Conservation (phyloP, 2,113 vertebrate species). For the Phaetusa simplex region DNA sequence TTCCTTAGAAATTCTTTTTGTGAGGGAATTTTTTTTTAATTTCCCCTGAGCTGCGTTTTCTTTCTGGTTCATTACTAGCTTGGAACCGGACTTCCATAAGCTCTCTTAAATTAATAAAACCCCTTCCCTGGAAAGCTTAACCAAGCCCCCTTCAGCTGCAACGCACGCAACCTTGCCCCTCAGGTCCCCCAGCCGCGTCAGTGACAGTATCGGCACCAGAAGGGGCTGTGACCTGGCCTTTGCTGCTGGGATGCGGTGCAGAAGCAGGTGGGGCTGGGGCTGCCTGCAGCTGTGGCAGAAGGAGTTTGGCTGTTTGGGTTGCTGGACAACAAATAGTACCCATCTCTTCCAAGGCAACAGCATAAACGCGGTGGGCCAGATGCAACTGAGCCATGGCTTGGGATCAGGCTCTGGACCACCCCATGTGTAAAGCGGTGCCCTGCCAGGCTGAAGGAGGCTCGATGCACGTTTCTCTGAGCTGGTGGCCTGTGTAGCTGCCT, state of each 20-base stretch:
- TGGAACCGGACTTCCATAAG: background rate
- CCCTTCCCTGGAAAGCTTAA: background rate
- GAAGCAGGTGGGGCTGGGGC: background rate
- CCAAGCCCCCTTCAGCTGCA: background rate
- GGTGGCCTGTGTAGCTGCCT: background rate
- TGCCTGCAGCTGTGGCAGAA: background rate
- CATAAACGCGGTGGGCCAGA: background rate
- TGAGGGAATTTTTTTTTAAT: rapidly evolving
- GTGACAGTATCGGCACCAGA: background rate
- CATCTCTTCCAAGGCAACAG: background rate
- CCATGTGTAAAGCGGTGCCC: rapidly evolving
- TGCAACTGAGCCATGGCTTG: background rate
- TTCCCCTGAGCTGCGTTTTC: background rate
- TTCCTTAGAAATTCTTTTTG: background rate
- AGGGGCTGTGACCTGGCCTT: background rate
- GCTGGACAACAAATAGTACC: background rate
- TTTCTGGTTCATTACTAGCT: background rate
- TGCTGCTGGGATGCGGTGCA: background rate
- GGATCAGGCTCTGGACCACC: background rate
- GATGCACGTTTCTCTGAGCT: background rate
- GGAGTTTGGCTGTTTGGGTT: background rate
- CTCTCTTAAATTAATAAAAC: background rate
- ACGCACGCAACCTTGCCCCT: background rate
- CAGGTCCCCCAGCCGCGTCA: no score
- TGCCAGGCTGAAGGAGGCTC: background rate